Evolutionary conservation across 2,888 invertebrate genomes (phyloP), one percentile per base, ranked within the genome.

Genomic region (Lamellibrachia satsuma): DNA sequence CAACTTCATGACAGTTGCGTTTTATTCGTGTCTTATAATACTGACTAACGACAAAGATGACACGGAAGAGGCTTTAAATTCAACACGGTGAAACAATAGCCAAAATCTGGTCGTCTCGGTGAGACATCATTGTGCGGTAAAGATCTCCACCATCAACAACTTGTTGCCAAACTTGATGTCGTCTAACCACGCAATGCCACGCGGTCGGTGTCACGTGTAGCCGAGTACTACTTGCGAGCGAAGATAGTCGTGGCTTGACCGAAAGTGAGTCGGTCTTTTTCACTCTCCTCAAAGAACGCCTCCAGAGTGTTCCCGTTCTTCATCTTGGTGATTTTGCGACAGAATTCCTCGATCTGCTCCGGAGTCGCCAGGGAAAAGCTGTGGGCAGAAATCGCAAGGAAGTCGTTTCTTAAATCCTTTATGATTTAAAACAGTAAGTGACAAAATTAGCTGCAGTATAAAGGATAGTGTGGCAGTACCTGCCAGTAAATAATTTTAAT

Each of bases 151-250:
- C n/a, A 75, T 15, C 75, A 75, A 75, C 75, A 75, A 15, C 75
- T 75, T 75, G 22, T 75, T 15, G 15, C n/a, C 15, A 15, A 22
- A 75, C 75, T 15, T 22, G 75, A 22, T 75, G 22, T 75, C n/a
- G 1, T 22, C 6, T 22, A 4, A 75, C 15, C 15, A 22, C 75
- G 75, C 75, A 6, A 15, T 6, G 75, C 4, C 75, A 75, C 22
- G 75, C n/a, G 75, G 75, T 75, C 22, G 75, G 75, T 75, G 75
- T 75, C 75, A n/a, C 75, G 75, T 75, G 75, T n/a, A 22, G 75
- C n/a, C 75, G 6, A 15, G 75, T 22, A n/a, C 75, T 75, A 75
- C 75, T 75, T 75, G 75, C 15, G 75, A 22, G 75, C 75, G 22
- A 75, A 75, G 75, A 75, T 75, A 15, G 75, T 75, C 75, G 75